Conservation (phyloP, 2,113 vertebrate species). For the Rhea americana region DNA sequence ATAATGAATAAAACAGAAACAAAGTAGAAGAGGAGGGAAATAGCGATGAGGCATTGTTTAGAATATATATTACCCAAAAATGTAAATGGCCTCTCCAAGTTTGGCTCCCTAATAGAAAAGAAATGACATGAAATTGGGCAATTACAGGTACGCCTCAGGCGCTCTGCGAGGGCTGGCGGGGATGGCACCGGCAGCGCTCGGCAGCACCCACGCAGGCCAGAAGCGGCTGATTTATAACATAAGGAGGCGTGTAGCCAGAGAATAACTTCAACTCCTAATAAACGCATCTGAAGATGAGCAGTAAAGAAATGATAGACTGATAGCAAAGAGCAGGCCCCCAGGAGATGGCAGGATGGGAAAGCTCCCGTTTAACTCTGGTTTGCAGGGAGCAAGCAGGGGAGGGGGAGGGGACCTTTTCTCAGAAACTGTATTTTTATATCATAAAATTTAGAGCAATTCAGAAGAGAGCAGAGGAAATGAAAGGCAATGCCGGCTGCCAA, state of each 20-base stretch:
- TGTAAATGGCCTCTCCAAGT: neutral
- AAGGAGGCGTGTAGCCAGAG: constrained; percentile 1
- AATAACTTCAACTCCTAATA: neutral
- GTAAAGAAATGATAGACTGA: constrained; percentile 37
- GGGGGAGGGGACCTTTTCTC: neutral
- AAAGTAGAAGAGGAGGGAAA: neutral
- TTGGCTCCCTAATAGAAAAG: constrained; percentile 34
- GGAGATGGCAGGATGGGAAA: constrained; percentile 38
- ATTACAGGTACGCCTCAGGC: constrained; percentile 35
- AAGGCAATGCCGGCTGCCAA: constrained; percentile 9
- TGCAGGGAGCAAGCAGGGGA: constrained; percentile 18
- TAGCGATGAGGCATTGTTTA: neutral
- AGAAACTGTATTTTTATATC: neutral
- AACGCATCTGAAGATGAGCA: constrained; percentile 49
- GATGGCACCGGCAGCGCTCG: neutral
- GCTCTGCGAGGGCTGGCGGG: constrained; percentile 42
- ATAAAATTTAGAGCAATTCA: neutral
- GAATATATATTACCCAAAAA: constrained; percentile 16
- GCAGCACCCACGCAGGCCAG: constrained; percentile 13
- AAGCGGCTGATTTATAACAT: constrained; percentile 18
- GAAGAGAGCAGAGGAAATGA: neutral
- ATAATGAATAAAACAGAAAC: constrained; percentile 12
- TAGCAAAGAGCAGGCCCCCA: neutral
- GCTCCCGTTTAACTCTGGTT: constrained; percentile 14
- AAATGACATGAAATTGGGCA: constrained; percentile 34